Base-by-base conservation (phyloP, 2,797 vertebrate species). In the Amblyraja radiata region DNA sequence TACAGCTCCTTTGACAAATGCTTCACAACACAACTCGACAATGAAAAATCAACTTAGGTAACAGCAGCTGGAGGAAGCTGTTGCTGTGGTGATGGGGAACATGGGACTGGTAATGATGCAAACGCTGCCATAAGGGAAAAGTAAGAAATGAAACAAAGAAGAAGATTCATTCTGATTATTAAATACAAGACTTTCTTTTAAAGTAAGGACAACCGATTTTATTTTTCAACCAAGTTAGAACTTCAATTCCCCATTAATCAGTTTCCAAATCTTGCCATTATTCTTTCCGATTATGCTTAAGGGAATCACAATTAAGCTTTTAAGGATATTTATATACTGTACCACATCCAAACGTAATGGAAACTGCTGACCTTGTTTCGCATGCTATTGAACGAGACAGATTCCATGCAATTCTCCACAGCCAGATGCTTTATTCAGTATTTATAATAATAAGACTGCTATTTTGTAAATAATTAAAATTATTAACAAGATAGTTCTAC, bases 61-160 rank as follows among this genome's bases (percentile, higher is more conserved):
- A 92, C 28, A 92, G 90, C 90, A 92, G 71, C 90, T 92, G 90
- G 90, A 74, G 90, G 23, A 76, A 92, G 21, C 76, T 92, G 90
- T 92, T 92, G 90, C 90, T 92, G 90, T 92, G 90, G 71, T 76
- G 90, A 92, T 71, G 73, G 76, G 90, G 90, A 92, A 92, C 90
- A 74, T 74, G 71, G 71, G 90, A 92, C 65, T 92, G 65, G 68
- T 92, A 92, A 73, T 71, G 90, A 92, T 91, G 90, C 46, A 76
- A 76, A 92, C n/a, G 90, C 90, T 92, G 90, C 71, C 90, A 92
- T 92, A 76, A 92, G 90, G 90, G 90, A 92, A 92, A 92, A 73
- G 39, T 39, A 73, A 92, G 13, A 74, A 74, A 21, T 92, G 71
- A 92, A 92, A 92, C 90, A 92, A 92, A 92, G 90, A 76, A 71